A percentile compares a stretch with the other conserved stretches of the same genome.
These are phyloP conservation scores for Melanaphis sacchari DNA, from an alignment of 1,140 invertebrate genomes.

Conservation along the genomic window DNA sequence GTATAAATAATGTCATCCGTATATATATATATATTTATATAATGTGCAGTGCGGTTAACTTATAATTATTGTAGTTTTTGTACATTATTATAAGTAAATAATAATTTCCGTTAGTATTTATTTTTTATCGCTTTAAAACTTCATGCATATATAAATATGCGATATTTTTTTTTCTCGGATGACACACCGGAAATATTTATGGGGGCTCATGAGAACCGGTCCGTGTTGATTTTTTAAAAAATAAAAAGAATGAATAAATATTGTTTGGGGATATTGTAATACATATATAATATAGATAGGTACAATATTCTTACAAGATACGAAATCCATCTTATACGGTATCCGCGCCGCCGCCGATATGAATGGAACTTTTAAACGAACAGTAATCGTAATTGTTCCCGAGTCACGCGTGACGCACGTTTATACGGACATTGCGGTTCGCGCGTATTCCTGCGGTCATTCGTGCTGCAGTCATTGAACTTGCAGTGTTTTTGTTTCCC, in stretches of 20 bases:
- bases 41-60: background rate
- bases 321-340: background rate
- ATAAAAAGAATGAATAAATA: background rate
- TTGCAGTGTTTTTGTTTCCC: conserved; percentile 53
- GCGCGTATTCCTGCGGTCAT: conserved; percentile 55
- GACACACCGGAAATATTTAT: background rate
- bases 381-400: conserved; percentile 27
- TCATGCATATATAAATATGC: background rate
- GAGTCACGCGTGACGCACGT: conserved; percentile 57
- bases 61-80: background rate
- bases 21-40: too few species aligned
- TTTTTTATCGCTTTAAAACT: background rate
- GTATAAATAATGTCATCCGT: background rate
- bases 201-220: background rate
- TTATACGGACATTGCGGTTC: conserved; percentile 51
- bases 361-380: conserved; percentile 35
- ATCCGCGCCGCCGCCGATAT: background rate
- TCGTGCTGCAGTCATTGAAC: conserved; percentile 56
- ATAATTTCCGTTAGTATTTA: background rate
- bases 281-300: background rate
- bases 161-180: background rate
- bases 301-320: background rate
- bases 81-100: conserved; percentile 18
- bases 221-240: background rate
- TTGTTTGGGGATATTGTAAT: background rate